Evolutionary conservation across 2,888 invertebrate species (phyloP).

Genomic region (Xestia sexstrigata): DNA sequence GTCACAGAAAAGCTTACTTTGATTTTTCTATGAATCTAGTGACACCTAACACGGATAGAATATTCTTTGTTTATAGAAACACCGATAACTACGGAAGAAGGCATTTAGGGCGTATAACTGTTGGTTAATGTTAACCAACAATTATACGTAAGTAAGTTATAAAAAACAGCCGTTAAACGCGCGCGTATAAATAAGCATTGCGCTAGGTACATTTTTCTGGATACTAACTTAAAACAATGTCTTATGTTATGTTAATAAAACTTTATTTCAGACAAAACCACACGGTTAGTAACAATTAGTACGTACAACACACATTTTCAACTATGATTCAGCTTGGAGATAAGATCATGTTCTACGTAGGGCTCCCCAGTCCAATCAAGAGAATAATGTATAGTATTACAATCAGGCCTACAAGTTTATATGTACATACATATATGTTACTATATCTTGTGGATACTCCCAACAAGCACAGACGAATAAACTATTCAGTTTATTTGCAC

Average conservation of each 20-base stretch:
- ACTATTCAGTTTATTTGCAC: slow-evolving; percentile 38
- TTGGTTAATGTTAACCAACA: too few species aligned
- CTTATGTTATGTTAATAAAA: not conserved
- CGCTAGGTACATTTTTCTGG: too few species aligned
- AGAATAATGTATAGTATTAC: not conserved
- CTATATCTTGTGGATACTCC: not conserved
- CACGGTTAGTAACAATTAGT: not conserved
- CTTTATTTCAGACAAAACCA: not conserved
- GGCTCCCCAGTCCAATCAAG: slow-evolving; percentile 1
- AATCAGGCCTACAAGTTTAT: not conserved
- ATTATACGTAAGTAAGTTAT: too few species aligned
- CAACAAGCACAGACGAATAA: slow-evolving; percentile 37
- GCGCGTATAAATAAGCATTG: too few species aligned
- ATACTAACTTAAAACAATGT: not conserved
- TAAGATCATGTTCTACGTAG: not conserved
- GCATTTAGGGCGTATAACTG: too few species aligned
- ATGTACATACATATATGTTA: not conserved
- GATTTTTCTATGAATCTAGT: too few species aligned
- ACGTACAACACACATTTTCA: not conserved
- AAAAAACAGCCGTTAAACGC: too few species aligned
- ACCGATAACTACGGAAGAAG: too few species aligned
- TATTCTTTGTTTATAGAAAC: too few species aligned
- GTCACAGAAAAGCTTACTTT: too few species aligned
- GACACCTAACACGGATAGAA: too few species aligned
- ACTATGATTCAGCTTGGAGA: not conserved